Base-by-base conservation (phyloP, 2,888 invertebrate genomes). In the Prosapia bicincta region DNA sequence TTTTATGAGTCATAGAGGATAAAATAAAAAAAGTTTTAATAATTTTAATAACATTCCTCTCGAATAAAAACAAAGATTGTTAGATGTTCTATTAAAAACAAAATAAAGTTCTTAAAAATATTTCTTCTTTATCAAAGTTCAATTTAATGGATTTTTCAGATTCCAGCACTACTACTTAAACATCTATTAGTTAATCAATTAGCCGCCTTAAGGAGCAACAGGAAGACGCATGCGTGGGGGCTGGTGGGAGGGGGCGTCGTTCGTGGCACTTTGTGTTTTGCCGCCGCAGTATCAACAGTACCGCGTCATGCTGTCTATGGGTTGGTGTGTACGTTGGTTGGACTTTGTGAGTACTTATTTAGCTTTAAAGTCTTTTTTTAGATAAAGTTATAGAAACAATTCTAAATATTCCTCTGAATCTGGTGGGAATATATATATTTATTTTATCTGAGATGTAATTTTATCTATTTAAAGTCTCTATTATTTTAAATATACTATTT, bases 141-240 rank as follows among this genome's bases (percentile, higher is more conserved):
- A 3, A 3, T 54, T 54, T 54, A 54, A 54, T 54, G 54, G 54
- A 54, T 54, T 54, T 54, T 54, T 54, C 54, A 54, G 20, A 54
- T 54, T 54, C 54, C 20, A n/a, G n/a, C n/a, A 54, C 54, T 20
- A 54, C 54, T 54, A 54, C 54, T 54, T 54, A 54, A 54, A 54
- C 54, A 54, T 54, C 54, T 54, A 54, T 54, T 54, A 54, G 54
- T 54, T 54, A 54, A 54, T 54, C 54, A 54, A 54, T 54, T 54
- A 54, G 54, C 13, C 20, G 54, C 54, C 54, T 20, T n/a, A 6
- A 20, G 54, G 20, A 2, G 54, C 54, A 54, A 54, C 54, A 54
- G 54, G 54, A 54, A n/a, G 7, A 20, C 54, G 54, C 54, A 5
- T 54, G 54, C 54, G 3, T 20, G 54, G 54, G 20, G 54, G 20